Evolutionary conservation across 2,797 vertebrate genomes (phyloP).

Genomic region (Dermochelys coriacea): DNA sequence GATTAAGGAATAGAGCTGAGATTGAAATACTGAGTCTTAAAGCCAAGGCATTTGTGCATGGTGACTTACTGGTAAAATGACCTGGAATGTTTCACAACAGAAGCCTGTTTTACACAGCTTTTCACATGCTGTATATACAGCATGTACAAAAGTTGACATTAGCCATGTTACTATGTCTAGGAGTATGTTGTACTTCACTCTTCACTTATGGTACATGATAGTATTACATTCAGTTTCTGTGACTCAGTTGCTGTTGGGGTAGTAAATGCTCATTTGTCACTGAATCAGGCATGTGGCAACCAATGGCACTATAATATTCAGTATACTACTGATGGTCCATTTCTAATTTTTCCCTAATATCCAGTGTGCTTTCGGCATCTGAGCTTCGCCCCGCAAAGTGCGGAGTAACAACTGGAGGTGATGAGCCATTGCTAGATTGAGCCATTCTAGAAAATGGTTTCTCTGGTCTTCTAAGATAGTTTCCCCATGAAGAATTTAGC

Average conservation of each 20-base stretch:
- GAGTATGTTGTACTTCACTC: background rate
- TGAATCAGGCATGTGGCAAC: background rate
- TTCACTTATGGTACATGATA: background rate
- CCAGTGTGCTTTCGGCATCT: background rate
- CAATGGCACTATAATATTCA: background rate
- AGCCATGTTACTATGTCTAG: background rate
- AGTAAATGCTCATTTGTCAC: background rate
- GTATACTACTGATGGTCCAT: background rate
- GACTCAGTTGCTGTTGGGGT: background rate
- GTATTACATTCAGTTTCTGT: constrained; percentile 2
- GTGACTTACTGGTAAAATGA: background rate
- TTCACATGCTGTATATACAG: background rate
- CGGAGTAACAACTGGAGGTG: background rate
- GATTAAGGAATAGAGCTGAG: background rate
- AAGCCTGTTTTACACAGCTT: background rate
- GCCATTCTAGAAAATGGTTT: background rate
- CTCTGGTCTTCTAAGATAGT: background rate
- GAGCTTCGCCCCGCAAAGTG: background rate
- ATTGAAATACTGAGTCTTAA: background rate
- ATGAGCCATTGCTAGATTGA: background rate
- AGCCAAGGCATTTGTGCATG: background rate
- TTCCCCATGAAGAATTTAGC: too few relatives aligned
- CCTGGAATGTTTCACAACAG: background rate
- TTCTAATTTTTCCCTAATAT: background rate
- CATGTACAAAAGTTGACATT: background rate